Percentiles rank a stretch among this genome's conserved stretches.
Evolutionary conservation across 2,113 vertebrate genomes (phyloP).

Genomic region (Erpornis zantholeuca): DNA sequence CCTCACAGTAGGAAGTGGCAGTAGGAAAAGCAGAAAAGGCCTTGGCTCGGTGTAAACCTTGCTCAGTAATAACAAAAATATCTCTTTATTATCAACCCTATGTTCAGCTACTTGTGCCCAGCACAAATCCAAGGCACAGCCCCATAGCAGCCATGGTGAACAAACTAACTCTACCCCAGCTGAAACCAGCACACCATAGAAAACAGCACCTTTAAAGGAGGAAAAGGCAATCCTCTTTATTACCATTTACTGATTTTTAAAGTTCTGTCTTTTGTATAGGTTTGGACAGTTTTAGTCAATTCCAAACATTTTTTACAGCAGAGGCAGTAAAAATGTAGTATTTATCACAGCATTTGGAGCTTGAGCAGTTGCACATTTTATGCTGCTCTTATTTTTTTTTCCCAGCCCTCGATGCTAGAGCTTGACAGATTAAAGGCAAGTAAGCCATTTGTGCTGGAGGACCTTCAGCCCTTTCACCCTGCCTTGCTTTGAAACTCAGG

Average conservation of each 20-base stretch:
- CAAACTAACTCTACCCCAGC: neutral
- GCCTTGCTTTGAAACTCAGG: neutral
- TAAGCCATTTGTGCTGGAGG: neutral
- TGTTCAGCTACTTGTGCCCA: neutral
- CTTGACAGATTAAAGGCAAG: neutral
- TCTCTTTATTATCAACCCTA: neutral
- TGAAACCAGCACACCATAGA: neutral
- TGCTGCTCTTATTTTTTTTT: neutral
- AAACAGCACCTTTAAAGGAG: neutral
- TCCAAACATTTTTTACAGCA: neutral
- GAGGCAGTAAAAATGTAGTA: neutral
- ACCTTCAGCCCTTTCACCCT: neutral
- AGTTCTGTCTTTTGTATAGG: neutral
- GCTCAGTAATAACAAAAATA: neutral
- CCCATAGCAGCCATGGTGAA: neutral
- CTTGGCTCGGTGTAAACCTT: neutral
- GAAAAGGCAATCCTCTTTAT: neutral
- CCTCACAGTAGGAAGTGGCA: accelerated
- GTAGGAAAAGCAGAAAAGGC: neutral
- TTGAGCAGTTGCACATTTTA: neutral
- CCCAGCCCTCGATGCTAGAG: neutral
- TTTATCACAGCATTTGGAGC: neutral
- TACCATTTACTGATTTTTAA: neutral
- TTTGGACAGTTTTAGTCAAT: neutral
- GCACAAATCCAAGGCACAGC: neutral